Conservation (phyloP, 2,888 invertebrate species). For the Taenaris catops region DNA sequence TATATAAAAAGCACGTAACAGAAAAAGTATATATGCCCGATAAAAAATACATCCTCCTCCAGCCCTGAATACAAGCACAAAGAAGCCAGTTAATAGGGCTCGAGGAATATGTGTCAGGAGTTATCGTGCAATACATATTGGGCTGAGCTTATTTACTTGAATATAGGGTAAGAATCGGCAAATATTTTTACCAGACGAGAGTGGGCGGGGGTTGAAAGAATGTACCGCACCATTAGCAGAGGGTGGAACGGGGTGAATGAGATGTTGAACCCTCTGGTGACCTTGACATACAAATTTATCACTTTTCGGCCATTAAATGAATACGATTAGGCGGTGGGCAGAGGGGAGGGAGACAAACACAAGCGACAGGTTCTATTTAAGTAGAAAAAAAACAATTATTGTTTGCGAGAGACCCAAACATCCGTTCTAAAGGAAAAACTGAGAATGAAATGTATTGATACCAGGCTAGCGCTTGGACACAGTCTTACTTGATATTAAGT, state of each 20-base stretch:
- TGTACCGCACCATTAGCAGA: slow-evolving; percentile 65
- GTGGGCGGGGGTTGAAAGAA: slow-evolving; percentile 63
- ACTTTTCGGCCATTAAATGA: slow-evolving; percentile 73
- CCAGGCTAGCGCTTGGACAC: too few species aligned
- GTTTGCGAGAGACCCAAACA: too few species aligned
- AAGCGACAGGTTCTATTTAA: slow-evolving; percentile 41
- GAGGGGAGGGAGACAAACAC: slow-evolving; percentile 35
- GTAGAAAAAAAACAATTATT: too few species aligned
- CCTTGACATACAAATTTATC: slow-evolving; percentile 75
- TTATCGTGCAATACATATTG: slow-evolving; percentile 3
- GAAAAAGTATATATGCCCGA: too few species aligned
- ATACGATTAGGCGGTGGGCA: slow-evolving; percentile 71
- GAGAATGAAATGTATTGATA: neutral
- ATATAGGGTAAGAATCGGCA: slow-evolving; percentile 12
- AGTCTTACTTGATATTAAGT: too few species aligned
- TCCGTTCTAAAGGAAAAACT: too few species aligned
- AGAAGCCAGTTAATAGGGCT: slow-evolving; percentile 5
- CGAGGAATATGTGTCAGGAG: slow-evolving; percentile 4
- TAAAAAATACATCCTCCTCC: too few species aligned
- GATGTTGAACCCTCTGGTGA: slow-evolving; percentile 73
- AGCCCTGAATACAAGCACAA: too few species aligned
- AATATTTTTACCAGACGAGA: slow-evolving; percentile 32
- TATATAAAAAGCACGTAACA: too few species aligned
- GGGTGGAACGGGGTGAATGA: slow-evolving; percentile 74
- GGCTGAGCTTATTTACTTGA: slow-evolving; percentile 6